Evolutionary conservation across 2,797 vertebrate species (phyloP).

Genomic region (Poecilia wingei): DNA sequence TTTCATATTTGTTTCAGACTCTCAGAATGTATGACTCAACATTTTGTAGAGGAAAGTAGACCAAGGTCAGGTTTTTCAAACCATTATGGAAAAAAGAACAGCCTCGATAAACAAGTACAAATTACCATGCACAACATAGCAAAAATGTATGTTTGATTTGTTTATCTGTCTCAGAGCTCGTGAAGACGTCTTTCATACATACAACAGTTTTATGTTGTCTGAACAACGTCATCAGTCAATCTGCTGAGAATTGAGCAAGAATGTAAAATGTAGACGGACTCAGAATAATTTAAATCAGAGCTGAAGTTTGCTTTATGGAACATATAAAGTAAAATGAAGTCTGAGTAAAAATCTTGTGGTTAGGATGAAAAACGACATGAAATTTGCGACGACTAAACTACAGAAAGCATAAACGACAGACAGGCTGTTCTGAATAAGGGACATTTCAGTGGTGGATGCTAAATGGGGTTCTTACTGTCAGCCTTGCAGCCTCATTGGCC

Average conservation of each 20-base stretch:
- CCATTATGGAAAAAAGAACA: constrained; percentile 19
- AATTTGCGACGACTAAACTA: not conserved
- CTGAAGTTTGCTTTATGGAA: constrained; percentile 31
- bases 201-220: constrained; percentile 55
- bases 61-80: not conserved
- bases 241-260: constrained; percentile 36
- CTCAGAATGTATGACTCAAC: constrained; percentile 48
- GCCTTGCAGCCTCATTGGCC: not conserved
- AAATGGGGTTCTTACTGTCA: not conserved
- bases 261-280: constrained; percentile 38
- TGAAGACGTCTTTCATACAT: constrained; percentile 47
- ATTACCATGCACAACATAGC: constrained; percentile 4
- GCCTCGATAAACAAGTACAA: constrained; percentile 14
- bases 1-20: not conserved
- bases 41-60: constrained; percentile 37
- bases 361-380: not conserved
- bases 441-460: too few relatives aligned
- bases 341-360: not conserved
- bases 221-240: constrained; percentile 35
- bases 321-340: not conserved
- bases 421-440: not conserved
- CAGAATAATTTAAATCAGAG: constrained; percentile 48
- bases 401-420: not conserved
- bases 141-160: constrained; percentile 28
- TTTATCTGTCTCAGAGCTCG: constrained; percentile 38